These are phyloP conservation scores for Heliconius erato DNA, from an alignment of 2,888 invertebrate genomes.

Conservation along the genomic window DNA sequence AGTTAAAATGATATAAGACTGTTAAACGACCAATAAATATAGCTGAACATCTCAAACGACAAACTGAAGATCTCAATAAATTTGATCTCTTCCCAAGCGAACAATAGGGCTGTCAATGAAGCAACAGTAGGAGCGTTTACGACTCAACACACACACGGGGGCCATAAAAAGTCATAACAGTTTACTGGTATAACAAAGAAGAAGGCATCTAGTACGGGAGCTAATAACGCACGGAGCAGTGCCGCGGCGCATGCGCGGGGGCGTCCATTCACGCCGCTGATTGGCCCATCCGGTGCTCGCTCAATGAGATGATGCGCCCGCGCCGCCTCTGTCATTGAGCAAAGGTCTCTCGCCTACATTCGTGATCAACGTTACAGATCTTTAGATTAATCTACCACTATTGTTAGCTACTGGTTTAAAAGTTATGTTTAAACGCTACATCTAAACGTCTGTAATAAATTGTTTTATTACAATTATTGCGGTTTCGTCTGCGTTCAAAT, in stretches of 20 bases:
- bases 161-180: slow-evolving; percentile 81
- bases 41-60: background rate
- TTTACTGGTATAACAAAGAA: slow-evolving; percentile 82
- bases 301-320: slow-evolving; percentile 85
- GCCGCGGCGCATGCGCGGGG: slow-evolving; percentile 74
- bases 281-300: slow-evolving; percentile 85
- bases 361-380: slow-evolving; percentile 67
- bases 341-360: slow-evolving; percentile 84
- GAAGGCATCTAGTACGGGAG: slow-evolving; percentile 79
- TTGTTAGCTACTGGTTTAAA: slow-evolving; percentile 47
- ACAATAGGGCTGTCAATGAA: slow-evolving; percentile 74
- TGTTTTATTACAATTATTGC: background rate
- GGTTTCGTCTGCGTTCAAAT: background rate
- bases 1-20: background rate
- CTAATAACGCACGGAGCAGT: slow-evolving; percentile 74
- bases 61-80: slow-evolving; percentile 29
- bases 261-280: slow-evolving; percentile 85
- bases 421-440: slow-evolving; percentile 32
- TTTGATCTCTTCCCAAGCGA: slow-evolving; percentile 46
- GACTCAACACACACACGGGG: slow-evolving; percentile 71
- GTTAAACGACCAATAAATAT: background rate
- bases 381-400: slow-evolving; percentile 51
- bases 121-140: slow-evolving; percentile 68
- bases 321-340: slow-evolving; percentile 82
- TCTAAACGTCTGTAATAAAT: slow-evolving; percentile 35